Base-by-base conservation (phyloP, 2,797 vertebrate genomes). In the Aotus griseimembra region DNA sequence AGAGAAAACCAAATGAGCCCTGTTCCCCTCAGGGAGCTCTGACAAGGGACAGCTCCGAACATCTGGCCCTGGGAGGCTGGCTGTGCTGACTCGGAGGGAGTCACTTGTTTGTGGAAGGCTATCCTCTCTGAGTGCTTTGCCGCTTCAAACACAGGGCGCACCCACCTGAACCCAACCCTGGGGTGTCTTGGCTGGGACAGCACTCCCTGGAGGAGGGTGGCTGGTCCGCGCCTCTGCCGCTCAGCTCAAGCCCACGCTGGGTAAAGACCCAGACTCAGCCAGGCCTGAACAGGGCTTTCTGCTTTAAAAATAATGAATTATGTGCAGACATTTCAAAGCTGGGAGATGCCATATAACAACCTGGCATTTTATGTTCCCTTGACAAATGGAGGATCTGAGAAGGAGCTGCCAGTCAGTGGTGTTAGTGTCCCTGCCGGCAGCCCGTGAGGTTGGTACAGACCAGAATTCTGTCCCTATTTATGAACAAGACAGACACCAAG, bases 71-170 rank as follows among this genome's bases (percentile, higher is more conserved):
- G 26, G 48, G 80, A 58, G 80, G 80, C 13, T 24, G n/a, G 12
- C 24, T 24, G 20, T 39, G 52, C 17, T 6, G 28, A 11, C 6
- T 20, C 26, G 5, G 2, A 79, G 24, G 22, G 1, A 17, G 55
- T 58, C 24, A 19, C 39, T 58, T 10, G 2, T 10, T 44, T 41
- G 7, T 11, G 1, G 26, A 19, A 20, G 52, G 80, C 50, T 57
- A 57, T 81, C 26, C 79, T 10, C 13, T 39, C 24, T 13, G 39
- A 19, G 26, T 9, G 22, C 24, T 58, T 30, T 30, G 46, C 80
- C 15, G 10, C 39, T 44, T 58, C 36, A 41, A 19, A 20, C 26
- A 4, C 1, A 0, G n/a, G n/a, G 24, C 7, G 5, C 36, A 5
- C 80, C 55, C 26, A 28, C 39, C 55, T 39, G 5, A 58, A 58